Conservation (phyloP, 2,888 invertebrate genomes). For the Andrena trimmerana region DNA sequence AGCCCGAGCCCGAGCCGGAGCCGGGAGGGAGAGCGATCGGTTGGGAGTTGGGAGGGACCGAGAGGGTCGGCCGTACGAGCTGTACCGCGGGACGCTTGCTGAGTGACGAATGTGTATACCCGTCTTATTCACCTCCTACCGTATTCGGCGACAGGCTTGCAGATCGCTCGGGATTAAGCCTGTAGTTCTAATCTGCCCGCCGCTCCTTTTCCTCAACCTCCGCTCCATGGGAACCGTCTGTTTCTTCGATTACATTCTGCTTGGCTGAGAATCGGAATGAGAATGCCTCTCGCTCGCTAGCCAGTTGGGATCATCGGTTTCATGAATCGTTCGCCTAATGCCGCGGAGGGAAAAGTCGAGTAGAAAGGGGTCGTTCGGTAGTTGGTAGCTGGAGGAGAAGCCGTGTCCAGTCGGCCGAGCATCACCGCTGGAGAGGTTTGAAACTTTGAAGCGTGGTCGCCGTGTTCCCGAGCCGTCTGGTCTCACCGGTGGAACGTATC, state of each 20-base stretch:
- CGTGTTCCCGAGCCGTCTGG: constrained; percentile 31
- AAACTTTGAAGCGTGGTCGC: constrained; percentile 36
- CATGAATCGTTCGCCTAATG: constrained; percentile 10
- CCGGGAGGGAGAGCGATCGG: constrained; percentile 52
- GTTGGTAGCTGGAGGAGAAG: not conserved
- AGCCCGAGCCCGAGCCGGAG: too few relatives aligned
- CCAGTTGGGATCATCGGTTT: not conserved
- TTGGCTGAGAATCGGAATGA: not conserved
- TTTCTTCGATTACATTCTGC: constrained; percentile 36
- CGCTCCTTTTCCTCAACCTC: constrained; percentile 27
- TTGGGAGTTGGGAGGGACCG: constrained; percentile 65
- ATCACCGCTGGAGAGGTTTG: not conserved
- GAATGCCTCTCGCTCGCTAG: not conserved
- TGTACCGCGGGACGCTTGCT: constrained; percentile 69
- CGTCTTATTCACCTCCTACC: constrained; percentile 76
- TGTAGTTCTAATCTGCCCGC: constrained; percentile 66
- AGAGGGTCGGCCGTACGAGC: constrained; percentile 66
- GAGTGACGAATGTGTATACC: constrained; percentile 74
- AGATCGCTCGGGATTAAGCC: constrained; percentile 62
- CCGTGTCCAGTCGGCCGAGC: constrained; percentile 34
- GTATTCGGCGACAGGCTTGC: constrained; percentile 76
- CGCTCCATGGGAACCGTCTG: constrained; percentile 42
- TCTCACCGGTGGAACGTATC: constrained; percentile 2
- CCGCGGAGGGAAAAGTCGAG: not conserved
- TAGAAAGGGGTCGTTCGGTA: constrained; percentile 18